phyloP scores from a whole-genome alignment of 1,140 invertebrate species.

The Aphaenogaster rudis region DNA sequence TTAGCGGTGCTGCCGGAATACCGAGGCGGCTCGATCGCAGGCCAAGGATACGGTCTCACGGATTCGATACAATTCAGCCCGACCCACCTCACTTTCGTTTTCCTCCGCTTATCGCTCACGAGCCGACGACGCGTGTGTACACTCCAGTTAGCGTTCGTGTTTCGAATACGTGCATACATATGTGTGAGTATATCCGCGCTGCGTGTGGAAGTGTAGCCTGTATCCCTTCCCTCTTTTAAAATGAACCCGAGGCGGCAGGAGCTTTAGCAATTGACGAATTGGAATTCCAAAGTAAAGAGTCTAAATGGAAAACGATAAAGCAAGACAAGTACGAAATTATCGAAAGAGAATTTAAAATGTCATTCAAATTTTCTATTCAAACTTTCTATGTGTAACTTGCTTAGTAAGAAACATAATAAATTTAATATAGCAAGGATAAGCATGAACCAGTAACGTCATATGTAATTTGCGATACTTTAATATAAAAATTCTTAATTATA shows the following conservation, averaged over 20 bases:
- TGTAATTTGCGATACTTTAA: neutral
- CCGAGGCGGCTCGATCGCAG: slow-evolving; percentile 64
- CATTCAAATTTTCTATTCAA: neutral
- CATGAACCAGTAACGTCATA: neutral
- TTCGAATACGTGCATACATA: neutral
- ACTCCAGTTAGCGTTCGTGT: slow-evolving; percentile 6
- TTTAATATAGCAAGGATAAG: neutral
- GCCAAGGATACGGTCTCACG: slow-evolving; percentile 75
- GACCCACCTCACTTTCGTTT: slow-evolving; percentile 70
- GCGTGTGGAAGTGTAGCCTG: slow-evolving; percentile 19
- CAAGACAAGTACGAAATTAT: neutral
- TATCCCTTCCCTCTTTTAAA: slow-evolving; percentile 30
- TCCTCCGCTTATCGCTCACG: slow-evolving; percentile 62
- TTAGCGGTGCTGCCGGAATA: slow-evolving; percentile 34
- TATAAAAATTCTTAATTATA: neutral
- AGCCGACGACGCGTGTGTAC: slow-evolving; percentile 26
- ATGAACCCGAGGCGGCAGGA: slow-evolving; percentile 15
- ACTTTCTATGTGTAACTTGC: neutral
- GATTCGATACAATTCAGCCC: slow-evolving; percentile 71
- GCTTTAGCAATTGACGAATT: slow-evolving; percentile 16
- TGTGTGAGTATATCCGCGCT: neutral
- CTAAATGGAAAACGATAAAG: neutral
- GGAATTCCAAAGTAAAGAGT: slow-evolving; percentile 38
- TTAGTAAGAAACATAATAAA: neutral
- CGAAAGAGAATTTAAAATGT: slow-evolving; percentile 10